Evolutionary conservation across 1,140 invertebrate genomes (phyloP).

Genomic region (Achroia grisella): DNA sequence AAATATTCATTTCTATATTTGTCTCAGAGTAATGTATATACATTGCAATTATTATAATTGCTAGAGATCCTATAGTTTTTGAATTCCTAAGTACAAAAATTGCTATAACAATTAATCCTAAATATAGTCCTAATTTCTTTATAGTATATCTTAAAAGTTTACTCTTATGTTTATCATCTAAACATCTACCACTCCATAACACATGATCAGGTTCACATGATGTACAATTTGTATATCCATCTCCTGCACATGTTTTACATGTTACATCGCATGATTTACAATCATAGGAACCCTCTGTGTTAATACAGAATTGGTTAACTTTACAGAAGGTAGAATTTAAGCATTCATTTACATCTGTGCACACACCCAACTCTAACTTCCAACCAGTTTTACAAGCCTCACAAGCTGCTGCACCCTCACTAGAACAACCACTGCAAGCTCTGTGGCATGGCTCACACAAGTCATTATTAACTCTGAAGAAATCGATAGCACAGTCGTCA

Average conservation of each 20-base stretch:
- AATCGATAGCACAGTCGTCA: constrained; percentile 84
- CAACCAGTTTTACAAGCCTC: constrained; percentile 89
- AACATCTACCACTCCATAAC: constrained; percentile 43
- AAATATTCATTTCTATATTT: constrained; percentile 21
- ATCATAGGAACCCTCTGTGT: constrained; percentile 90
- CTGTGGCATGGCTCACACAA: constrained; percentile 88
- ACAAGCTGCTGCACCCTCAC: constrained; percentile 86
- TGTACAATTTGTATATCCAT: constrained; percentile 79
- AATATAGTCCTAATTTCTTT: constrained; percentile 31
- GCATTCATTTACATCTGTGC: constrained; percentile 95
- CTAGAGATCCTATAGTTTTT: constrained; percentile 28
- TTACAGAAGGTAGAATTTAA: constrained; percentile 77
- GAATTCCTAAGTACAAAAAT: constrained; percentile 34
- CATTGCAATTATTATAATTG: constrained; percentile 28
- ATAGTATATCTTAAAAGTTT: constrained; percentile 22
- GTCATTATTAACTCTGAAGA: constrained; percentile 83
- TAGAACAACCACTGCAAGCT: constrained; percentile 88
- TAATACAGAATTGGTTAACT: constrained; percentile 91
- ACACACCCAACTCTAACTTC: constrained; percentile 83
- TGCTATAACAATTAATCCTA: constrained; percentile 31
- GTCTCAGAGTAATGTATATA: constrained; percentile 44
- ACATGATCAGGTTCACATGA: constrained; percentile 31
- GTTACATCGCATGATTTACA: constrained; percentile 87
- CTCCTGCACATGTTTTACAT: constrained; percentile 88
- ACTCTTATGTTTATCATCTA: constrained; percentile 30